phyloP scores from a whole-genome alignment of 2,888 invertebrate genomes.

The Lomographa bimaculata region DNA sequence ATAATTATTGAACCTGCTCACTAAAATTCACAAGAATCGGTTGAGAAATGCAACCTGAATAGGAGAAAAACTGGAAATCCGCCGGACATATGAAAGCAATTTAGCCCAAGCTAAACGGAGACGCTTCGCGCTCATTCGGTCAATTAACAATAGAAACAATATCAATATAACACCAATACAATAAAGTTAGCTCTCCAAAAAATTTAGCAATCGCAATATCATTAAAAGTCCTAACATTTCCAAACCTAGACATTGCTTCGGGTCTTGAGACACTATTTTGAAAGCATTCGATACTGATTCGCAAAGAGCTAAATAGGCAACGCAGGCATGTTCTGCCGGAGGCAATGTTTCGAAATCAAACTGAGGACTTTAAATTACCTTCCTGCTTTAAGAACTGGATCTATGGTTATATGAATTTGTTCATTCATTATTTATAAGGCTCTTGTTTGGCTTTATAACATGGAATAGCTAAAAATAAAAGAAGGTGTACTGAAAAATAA shows the following conservation, averaged over 20 bases:
- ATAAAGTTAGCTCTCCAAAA: not conserved
- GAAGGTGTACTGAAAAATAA: no score
- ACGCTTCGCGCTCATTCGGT: no score
- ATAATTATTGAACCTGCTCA: no score
- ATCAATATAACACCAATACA: no score
- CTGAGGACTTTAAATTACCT: conserved; percentile 19
- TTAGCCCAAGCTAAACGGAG: no score
- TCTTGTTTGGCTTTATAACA: no score
- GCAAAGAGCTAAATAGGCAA: conserved; percentile 17
- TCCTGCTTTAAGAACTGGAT: conserved; percentile 22
- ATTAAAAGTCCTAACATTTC: conserved; percentile 10
- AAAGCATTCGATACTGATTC: conserved; percentile 20
- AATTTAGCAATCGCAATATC: not conserved
- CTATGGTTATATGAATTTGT: not conserved
- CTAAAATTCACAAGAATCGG: no score
- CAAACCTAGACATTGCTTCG: conserved; percentile 1
- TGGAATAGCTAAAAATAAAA: no score
- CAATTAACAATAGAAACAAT: no score
- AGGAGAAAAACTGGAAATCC: no score
- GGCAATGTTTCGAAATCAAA: conserved; percentile 26
- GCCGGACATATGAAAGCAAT: no score
- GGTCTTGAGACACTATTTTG: conserved; percentile 16
- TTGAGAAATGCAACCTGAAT: no score
- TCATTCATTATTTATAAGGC: not conserved
- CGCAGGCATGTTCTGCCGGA: conserved; percentile 16